A percentile compares a stretch with the other conserved stretches of the same genome.
Conservation (phyloP, 2,888 invertebrate genomes). For the Brachylomia viminalis region DNA sequence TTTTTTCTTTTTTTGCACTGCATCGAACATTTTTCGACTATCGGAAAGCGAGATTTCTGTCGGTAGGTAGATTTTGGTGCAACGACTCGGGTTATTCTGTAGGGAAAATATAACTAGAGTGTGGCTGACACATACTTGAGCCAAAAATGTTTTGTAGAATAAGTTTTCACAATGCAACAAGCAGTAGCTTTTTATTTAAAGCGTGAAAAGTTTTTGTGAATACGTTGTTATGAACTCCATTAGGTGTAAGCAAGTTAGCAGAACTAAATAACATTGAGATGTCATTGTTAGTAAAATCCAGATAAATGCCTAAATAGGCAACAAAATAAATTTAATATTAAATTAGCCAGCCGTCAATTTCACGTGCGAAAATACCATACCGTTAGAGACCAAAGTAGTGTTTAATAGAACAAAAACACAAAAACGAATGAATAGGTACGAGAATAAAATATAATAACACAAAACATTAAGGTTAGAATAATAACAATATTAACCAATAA, state of each 20-base stretch:
- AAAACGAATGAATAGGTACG: neutral
- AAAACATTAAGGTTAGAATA: slow-evolving; percentile 4
- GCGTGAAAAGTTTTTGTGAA: neutral
- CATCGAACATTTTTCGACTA: slow-evolving; percentile 66
- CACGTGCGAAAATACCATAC: neutral
- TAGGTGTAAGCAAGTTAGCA: neutral
- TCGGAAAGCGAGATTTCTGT: slow-evolving; percentile 33
- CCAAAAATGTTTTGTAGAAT: slow-evolving; percentile 15
- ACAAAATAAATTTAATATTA: too few relatives aligned
- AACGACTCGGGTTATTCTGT: slow-evolving; percentile 16
- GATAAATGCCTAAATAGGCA: neutral
- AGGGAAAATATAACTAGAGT: slow-evolving; percentile 19
- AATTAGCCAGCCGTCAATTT: neutral
- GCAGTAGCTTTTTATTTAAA: neutral
- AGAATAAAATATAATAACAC: neutral
- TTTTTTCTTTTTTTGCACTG: slow-evolving; percentile 59
- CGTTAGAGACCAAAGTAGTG: neutral
- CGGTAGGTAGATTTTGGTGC: slow-evolving; percentile 41
- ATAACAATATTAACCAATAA: slow-evolving; percentile 29
- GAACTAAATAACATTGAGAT: neutral
- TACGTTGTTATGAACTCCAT: neutral
- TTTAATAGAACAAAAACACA: neutral
- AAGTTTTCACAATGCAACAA: neutral
- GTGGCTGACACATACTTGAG: slow-evolving; percentile 17
- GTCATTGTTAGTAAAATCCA: neutral